Evolutionary conservation across 1,140 invertebrate genomes (phyloP).

Genomic region (Polyergus mexicanus): DNA sequence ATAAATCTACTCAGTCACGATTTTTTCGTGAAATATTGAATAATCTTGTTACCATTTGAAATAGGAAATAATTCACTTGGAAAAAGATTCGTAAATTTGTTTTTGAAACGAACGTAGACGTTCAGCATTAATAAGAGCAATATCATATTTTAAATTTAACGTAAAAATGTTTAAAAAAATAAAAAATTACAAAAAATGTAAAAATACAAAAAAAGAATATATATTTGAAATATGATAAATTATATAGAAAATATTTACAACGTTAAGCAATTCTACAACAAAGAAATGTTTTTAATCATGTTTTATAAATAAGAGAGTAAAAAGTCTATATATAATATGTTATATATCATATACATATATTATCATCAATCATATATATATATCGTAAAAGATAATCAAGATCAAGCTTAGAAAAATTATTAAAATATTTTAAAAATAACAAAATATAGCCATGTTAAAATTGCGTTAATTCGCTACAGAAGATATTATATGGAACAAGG

Average conservation of each 20-base stretch:
- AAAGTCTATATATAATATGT: no score
- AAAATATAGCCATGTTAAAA: conserved; percentile 13
- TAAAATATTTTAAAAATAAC: conserved; percentile 1
- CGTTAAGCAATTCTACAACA: neutral
- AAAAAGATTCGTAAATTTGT: conserved; percentile 33
- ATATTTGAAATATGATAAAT: conserved; percentile 1
- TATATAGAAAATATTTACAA: no score
- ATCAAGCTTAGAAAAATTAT: neutral
- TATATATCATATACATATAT: no score
- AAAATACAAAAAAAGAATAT: conserved; percentile 1
- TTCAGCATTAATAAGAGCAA: neutral
- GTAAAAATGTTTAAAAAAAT: neutral
- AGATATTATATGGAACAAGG: neutral
- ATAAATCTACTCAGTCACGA: conserved; percentile 30
- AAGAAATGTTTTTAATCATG: neutral
- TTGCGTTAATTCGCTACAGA: conserved; percentile 23
- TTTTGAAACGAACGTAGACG: neutral
- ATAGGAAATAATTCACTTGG: conserved; percentile 21
- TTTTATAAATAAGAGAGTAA: no score
- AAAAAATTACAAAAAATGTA: neutral
- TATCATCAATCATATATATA: no score
- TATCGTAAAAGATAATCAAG: no score
- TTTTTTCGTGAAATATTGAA: conserved; percentile 42
- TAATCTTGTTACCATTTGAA: conserved; percentile 27
- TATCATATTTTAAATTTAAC: neutral